A percentile compares a stretch with the other conserved stretches of the same genome.
Conservation (phyloP, 1,140 invertebrate species). For the Cryptotermes secundus region DNA sequence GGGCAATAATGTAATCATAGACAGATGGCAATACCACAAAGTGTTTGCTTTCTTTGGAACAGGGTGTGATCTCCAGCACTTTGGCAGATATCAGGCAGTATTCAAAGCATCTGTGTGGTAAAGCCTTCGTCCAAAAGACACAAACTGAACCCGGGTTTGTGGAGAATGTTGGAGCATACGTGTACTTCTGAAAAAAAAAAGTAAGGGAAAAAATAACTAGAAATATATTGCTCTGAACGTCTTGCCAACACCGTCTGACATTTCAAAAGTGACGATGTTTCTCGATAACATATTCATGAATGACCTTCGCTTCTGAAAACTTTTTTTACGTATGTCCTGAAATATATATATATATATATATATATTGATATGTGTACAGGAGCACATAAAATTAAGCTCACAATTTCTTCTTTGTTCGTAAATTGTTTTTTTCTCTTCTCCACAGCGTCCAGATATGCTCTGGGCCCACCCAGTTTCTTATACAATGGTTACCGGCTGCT, state of each 20-base stretch:
- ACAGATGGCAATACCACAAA: no score
- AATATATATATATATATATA: background rate
- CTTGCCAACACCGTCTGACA: background rate
- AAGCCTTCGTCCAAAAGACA: background rate
- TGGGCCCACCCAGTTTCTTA: no score
- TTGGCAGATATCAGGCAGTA: no score
- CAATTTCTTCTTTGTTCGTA: no score
- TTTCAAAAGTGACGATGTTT: background rate
- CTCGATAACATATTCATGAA: background rate
- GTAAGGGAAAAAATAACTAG: background rate
- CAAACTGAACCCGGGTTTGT: background rate
- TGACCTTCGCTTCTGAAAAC: background rate
- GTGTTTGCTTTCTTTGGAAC: no score
- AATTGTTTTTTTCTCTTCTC: no score
- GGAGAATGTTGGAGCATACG: background rate
- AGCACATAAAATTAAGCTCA: no score
- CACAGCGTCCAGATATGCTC: no score
- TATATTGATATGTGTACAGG: background rate
- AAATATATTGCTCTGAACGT: background rate
- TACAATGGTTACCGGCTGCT: no score
- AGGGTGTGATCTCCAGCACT: no score
- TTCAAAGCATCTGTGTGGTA: background rate
- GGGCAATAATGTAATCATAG: no score
- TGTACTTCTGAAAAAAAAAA: background rate
- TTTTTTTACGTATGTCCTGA: background rate